Evolutionary conservation across 2,888 invertebrate genomes (phyloP).

Genomic region (Eremobia ochroleuca): DNA sequence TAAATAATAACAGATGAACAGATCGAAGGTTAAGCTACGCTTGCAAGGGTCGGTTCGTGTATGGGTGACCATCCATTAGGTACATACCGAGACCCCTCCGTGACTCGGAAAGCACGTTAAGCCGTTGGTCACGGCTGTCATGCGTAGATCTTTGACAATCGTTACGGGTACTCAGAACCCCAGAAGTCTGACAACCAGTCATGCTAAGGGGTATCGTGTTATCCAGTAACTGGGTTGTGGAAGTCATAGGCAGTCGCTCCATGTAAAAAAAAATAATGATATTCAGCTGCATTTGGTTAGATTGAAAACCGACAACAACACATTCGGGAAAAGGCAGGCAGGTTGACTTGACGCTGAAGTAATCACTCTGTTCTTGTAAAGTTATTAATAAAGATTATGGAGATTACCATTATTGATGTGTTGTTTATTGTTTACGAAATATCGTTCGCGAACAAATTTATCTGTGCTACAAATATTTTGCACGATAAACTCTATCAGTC

Average conservation of each 20-base stretch:
- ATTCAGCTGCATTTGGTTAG: neutral
- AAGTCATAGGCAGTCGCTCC: no score
- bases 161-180: neutral
- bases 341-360: neutral
- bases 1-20: neutral
- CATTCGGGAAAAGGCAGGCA: neutral
- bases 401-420: constrained; percentile 15
- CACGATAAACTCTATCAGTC: constrained; percentile 40
- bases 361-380: neutral
- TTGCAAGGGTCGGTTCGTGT: neutral
- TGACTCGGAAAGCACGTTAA: neutral
- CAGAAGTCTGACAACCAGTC: neutral
- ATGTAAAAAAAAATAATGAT: neutral
- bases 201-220: neutral
- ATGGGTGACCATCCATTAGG: neutral
- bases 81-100: neutral
- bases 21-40: neutral
- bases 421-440: constrained; percentile 44
- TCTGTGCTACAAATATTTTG: constrained; percentile 29
- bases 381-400: neutral
- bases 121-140: neutral
- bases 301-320: no score
- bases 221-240: neutral
- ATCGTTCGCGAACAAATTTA: constrained; percentile 27
- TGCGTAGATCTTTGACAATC: neutral